Evolutionary conservation across 2,113 vertebrate genomes (phyloP).

Genomic region (Pangasianodon gigas): DNA sequence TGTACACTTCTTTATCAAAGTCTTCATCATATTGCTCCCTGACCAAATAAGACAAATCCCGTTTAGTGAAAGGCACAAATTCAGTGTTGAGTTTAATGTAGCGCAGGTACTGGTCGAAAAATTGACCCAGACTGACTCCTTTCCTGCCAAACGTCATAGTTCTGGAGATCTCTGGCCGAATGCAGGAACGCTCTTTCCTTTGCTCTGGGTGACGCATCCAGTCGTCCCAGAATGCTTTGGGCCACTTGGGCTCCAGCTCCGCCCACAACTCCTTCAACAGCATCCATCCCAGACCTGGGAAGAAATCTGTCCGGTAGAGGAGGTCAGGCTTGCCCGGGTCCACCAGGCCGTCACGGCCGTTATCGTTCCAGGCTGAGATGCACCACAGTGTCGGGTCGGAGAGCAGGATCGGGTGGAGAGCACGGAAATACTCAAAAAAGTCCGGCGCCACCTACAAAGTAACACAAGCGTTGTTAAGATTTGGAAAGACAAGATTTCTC

Average conservation of each 20-base stretch:
- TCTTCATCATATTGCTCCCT: slow-evolving; percentile 76
- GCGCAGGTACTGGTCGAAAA: slow-evolving; percentile 93
- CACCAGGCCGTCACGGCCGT: slow-evolving; percentile 87
- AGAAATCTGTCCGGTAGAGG: slow-evolving; percentile 92
- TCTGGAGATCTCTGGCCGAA: slow-evolving; percentile 88
- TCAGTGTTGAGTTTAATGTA: slow-evolving; percentile 92
- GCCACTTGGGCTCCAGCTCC: slow-evolving; percentile 94
- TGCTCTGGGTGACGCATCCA: slow-evolving; percentile 94
- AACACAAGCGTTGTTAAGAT: neutral
- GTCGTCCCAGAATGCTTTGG: slow-evolving; percentile 92
- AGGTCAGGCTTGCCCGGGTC: slow-evolving; percentile 73
- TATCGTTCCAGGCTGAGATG: slow-evolving; percentile 93
- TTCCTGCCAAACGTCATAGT: slow-evolving; percentile 92
- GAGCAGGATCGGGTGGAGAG: slow-evolving; percentile 78
- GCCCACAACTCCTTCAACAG: slow-evolving; percentile 84
- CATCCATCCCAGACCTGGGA: slow-evolving; percentile 91
- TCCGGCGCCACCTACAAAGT: slow-evolving; percentile 81
- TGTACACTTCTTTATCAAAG: slow-evolving; percentile 78
- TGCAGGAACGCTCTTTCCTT: slow-evolving; percentile 80
- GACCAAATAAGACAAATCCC: slow-evolving; percentile 83
- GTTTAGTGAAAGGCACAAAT: slow-evolving; percentile 88
- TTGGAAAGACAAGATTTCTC: neutral
- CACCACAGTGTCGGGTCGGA: slow-evolving; percentile 85
- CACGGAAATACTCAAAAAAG: slow-evolving; percentile 94
- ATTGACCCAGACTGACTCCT: slow-evolving; percentile 94